Conservation (phyloP, 2,888 invertebrate genomes). For the Pandemis corylana region DNA sequence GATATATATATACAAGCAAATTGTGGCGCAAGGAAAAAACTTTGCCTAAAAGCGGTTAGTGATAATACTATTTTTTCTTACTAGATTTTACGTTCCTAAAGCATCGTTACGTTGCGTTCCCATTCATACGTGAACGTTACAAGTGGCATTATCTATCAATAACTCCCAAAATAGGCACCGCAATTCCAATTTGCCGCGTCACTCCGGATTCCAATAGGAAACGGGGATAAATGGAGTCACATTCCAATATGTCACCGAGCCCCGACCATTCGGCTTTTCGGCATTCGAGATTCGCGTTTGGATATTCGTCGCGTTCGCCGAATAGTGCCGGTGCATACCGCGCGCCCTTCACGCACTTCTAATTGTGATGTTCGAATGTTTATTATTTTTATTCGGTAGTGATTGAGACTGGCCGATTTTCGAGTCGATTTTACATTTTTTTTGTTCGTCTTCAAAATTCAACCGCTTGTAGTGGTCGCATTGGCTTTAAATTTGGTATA, state of each 20-base stretch:
- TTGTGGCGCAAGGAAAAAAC: not conserved
- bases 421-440: too few species aligned
- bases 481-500: too few species aligned
- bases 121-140: constrained; percentile 57
- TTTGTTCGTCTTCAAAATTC: too few species aligned
- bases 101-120: constrained; percentile 52
- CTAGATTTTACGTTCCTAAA: not conserved
- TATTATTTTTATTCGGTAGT: not conserved
- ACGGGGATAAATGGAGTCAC: constrained; percentile 84
- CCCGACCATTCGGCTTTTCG: constrained; percentile 76
- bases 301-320: constrained; percentile 57
- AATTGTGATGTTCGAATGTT: not conserved
- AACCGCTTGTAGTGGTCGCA: too few species aligned
- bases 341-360: constrained; percentile 16
- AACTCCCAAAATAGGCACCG: constrained; percentile 81
- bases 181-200: constrained; percentile 84
- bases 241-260: constrained; percentile 84
- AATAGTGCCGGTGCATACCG: constrained; percentile 56
- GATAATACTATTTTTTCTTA: not conserved
- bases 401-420: not conserved
- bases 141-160: constrained; percentile 78
- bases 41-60: not conserved
- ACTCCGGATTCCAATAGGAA: constrained; percentile 85
- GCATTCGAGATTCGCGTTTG: constrained; percentile 71
- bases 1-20: not conserved